A percentile compares a stretch with the other conserved stretches of the same genome.
These are phyloP conservation scores for Pagrus major DNA, from an alignment of 2,113 vertebrate species.

Conservation along the genomic window DNA sequence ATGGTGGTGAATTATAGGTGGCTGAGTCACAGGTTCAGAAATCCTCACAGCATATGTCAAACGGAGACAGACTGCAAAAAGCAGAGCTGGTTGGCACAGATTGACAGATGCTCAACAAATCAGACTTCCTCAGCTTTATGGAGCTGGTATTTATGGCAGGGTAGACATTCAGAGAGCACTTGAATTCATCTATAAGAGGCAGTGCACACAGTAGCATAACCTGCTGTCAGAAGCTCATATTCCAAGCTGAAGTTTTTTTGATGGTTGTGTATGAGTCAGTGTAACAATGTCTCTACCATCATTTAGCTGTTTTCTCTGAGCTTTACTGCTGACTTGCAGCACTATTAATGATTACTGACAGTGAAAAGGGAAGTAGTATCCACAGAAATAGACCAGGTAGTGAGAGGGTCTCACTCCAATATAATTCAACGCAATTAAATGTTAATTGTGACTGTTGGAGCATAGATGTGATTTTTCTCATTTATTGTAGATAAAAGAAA, in stretches of 20 bases:
- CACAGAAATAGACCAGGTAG: background rate
- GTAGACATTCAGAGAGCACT: background rate
- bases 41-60: constrained; percentile 4
- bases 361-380: background rate
- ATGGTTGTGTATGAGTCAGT: no score
- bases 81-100: constrained; percentile 5
- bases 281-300: background rate
- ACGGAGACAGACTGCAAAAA: background rate
- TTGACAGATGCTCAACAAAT: background rate
- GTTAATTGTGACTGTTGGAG: background rate
- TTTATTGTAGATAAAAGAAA: background rate
- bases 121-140: background rate
- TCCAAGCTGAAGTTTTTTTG: background rate
- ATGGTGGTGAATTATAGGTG: background rate
- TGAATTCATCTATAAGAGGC: background rate
- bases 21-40: constrained; percentile 3
- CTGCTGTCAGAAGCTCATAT: background rate
- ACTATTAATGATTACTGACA: background rate
- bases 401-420: background rate
- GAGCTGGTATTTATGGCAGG: background rate
- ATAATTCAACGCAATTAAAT: background rate
- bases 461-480: background rate
- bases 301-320: background rate
- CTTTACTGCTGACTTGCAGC: background rate
- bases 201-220: background rate